phyloP scores from a whole-genome alignment of 2,888 invertebrate genomes.

The Cantharis nigra region DNA sequence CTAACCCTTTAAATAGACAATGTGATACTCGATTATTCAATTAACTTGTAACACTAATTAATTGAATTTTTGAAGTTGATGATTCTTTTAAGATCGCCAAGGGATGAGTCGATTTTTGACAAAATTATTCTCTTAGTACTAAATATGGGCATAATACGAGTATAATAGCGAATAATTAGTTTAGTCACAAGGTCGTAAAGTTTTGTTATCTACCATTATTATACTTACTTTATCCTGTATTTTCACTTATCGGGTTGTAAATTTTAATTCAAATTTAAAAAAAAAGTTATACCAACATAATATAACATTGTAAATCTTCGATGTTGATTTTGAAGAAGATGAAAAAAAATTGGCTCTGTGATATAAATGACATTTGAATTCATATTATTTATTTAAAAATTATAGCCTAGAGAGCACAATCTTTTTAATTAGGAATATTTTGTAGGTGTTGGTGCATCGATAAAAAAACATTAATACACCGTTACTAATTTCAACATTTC shows the following conservation, averaged over 20 bases:
- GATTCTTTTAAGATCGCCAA: not conserved
- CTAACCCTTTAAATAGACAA: not conserved
- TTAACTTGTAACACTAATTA: not conserved
- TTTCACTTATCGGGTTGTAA: no score
- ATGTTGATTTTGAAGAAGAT: not conserved
- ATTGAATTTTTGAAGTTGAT: not conserved
- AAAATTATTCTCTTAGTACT: not conserved
- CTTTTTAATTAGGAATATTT: not conserved
- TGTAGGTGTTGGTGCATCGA: not conserved
- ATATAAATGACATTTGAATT: not conserved
- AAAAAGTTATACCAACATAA: no score
- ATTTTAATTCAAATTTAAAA: no score
- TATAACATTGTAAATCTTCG: not conserved
- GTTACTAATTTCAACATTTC: slow-evolving; percentile 1
- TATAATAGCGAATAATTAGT: not conserved
- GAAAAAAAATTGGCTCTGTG: not conserved
- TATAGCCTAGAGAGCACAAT: not conserved
- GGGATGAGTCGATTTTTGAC: not conserved
- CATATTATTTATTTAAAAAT: not conserved
- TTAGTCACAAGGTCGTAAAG: not conserved
- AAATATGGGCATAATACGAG: not conserved
- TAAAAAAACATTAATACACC: not conserved
- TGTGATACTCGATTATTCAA: not conserved
- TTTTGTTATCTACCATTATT: not conserved
- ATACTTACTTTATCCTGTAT: no score